These are phyloP conservation scores for Alectura lathami DNA, from an alignment of 2,113 vertebrate species.

Conservation along the genomic window DNA sequence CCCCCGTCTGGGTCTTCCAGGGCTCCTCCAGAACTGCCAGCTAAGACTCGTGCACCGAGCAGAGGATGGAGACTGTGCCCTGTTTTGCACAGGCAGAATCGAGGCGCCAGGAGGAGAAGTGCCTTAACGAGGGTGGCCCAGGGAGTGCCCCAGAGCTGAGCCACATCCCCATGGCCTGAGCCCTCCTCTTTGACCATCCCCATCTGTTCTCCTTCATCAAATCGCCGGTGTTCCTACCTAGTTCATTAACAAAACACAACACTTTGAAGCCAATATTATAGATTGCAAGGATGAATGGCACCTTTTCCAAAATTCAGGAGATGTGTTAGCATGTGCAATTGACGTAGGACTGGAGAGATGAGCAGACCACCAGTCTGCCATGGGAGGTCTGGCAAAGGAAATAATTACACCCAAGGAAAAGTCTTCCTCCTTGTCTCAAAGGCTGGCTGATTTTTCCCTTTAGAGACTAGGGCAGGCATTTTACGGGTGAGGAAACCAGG, in stretches of 20 bases:
- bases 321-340: rapidly evolving
- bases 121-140: neutral
- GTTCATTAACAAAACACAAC: neutral
- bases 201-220: neutral
- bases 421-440: neutral
- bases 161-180: neutral
- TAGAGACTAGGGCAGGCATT: neutral
- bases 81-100: neutral
- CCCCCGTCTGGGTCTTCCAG: neutral
- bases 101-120: neutral
- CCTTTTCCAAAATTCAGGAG: neutral
- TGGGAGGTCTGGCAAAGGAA: neutral
- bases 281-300: neutral
- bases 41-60: neutral
- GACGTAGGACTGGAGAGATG: neutral
- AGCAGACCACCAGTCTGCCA: neutral
- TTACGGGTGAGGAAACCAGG: neutral
- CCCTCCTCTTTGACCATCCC: rapidly evolving
- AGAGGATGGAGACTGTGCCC: neutral
- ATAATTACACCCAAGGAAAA: neutral
- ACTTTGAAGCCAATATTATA: neutral
- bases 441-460: neutral
- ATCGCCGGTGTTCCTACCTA: rapidly evolving
- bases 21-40: conserved; percentile 17
- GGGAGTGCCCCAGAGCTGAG: neutral